phyloP scores from a whole-genome alignment of 2,888 invertebrate species.

The Gastracanthus pulcherrimus region DNA sequence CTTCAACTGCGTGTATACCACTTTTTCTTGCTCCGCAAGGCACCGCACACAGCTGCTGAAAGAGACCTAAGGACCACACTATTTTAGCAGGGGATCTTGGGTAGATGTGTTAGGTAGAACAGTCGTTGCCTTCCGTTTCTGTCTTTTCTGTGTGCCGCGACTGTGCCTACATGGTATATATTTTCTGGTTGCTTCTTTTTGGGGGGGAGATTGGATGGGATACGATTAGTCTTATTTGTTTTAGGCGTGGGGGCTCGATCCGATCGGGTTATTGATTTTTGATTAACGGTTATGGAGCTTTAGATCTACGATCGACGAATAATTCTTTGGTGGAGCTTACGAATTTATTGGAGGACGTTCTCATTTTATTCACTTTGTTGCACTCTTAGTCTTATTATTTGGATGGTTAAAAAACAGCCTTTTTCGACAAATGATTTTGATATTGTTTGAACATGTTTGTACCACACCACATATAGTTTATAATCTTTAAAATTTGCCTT shows the following conservation, averaged over 20 bases:
- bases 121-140: not conserved
- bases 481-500: too few relatives aligned
- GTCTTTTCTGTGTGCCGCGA: not conserved
- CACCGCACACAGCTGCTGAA: not conserved
- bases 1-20: not conserved
- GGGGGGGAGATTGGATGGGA: not conserved
- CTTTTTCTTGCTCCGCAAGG: not conserved
- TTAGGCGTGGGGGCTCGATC: not conserved
- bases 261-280: slow-evolving; percentile 48
- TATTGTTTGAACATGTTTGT: too few relatives aligned
- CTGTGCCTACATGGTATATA: not conserved
- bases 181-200: not conserved
- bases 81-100: slow-evolving; percentile 24
- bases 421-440: too few relatives aligned
- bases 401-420: too few relatives aligned
- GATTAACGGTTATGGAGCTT: slow-evolving; percentile 51
- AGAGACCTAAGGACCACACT: slow-evolving; percentile 39
- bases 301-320: slow-evolving; percentile 43
- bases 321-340: not conserved
- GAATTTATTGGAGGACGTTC: slow-evolving; percentile 24
- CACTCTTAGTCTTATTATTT: too few relatives aligned
- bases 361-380: slow-evolving; percentile 26
- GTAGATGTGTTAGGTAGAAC: not conserved
- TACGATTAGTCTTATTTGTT: slow-evolving; percentile 28
- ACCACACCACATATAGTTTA: too few relatives aligned